Percentiles rank a stretch among this genome's conserved stretches.
Conservation (phyloP, 2,797 vertebrate genomes). For the Odontamblyopus lacepedii region DNA sequence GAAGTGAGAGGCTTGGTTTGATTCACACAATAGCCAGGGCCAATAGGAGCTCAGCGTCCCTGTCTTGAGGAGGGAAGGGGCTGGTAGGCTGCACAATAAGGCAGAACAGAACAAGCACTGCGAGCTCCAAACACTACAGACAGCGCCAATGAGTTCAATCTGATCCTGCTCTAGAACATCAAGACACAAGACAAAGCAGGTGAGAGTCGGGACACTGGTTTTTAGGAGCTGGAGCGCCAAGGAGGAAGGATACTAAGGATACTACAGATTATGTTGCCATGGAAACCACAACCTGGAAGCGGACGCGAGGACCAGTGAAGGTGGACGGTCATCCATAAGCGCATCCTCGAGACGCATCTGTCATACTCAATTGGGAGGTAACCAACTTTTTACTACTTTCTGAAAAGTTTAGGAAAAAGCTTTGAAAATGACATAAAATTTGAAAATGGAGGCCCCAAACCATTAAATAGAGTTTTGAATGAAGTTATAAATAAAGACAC, state of each 20-base stretch:
- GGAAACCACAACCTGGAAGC: constrained; percentile 73
- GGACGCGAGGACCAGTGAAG: constrained; percentile 71
- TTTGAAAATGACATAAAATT: background rate
- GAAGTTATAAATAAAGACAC: too few relatives aligned
- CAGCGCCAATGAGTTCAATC: constrained; percentile 47
- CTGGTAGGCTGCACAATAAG: constrained; percentile 68
- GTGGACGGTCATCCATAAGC: constrained; percentile 65
- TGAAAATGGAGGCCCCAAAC: too few relatives aligned
- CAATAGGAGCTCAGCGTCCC: constrained; percentile 75
- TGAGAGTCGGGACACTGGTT: constrained; percentile 24
- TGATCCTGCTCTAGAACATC: constrained; percentile 27
- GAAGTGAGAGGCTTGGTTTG: constrained; percentile 58
- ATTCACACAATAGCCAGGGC: constrained; percentile 65
- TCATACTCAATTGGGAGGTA: constrained; percentile 66
- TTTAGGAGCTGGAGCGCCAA: constrained; percentile 10
- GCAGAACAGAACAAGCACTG: constrained; percentile 59
- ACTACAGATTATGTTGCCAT: constrained; percentile 74
- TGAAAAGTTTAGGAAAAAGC: background rate
- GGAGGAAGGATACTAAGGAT: constrained; percentile 54
- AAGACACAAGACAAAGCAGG: constrained; percentile 12
- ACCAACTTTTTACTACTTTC: constrained; percentile 6
- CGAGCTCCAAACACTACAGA: constrained; percentile 59
- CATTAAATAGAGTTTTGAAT: too few relatives aligned
- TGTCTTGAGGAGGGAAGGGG: constrained; percentile 71
- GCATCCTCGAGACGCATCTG: constrained; percentile 45